Evolutionary conservation across 1,140 invertebrate species (phyloP).

Genomic region (Pogonomyrmex californicus): DNA sequence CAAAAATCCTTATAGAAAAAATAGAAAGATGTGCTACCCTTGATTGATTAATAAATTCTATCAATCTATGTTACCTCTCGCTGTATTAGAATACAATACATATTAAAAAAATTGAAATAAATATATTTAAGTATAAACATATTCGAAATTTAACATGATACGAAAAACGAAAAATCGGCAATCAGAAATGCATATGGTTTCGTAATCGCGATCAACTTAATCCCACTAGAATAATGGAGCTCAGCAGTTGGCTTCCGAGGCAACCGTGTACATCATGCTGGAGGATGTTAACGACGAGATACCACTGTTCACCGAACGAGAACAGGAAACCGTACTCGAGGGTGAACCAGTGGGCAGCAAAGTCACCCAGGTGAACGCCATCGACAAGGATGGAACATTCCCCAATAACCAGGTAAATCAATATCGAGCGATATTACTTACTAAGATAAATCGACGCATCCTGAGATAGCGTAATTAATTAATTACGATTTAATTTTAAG

Average conservation of each 20-base stretch:
- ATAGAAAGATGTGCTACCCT: not conserved
- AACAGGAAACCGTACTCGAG: slow-evolving; percentile 97
- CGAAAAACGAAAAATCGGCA: not conserved
- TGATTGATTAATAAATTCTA: not conserved
- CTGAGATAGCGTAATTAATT: slow-evolving; percentile 20
- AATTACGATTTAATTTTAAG: slow-evolving; percentile 1
- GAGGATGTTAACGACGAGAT: slow-evolving; percentile 99
- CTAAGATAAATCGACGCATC: slow-evolving; percentile 7
- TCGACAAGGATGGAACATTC: slow-evolving; percentile 98
- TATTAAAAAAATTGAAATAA: not conserved
- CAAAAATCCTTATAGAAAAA: not conserved
- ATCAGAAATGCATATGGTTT: not conserved
- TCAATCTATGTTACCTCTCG: too few relatives aligned
- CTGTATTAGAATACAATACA: not conserved
- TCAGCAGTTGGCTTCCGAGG: slow-evolving; percentile 97
- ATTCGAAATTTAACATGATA: not conserved
- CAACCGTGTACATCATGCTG: slow-evolving; percentile 96
- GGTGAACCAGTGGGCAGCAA: slow-evolving; percentile 97
- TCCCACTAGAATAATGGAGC: slow-evolving; percentile 95
- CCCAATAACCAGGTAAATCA: slow-evolving; percentile 96
- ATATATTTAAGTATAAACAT: not conserved
- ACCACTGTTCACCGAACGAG: slow-evolving; percentile 96
- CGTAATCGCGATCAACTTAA: slow-evolving; percentile 38
- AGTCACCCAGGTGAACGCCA: slow-evolving; percentile 98
- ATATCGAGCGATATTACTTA: slow-evolving; percentile 10